Evolutionary conservation across 2,888 invertebrate species (phyloP), one percentile per base, ranked within the genome.

Genomic region (Standfussiana lucernea): DNA sequence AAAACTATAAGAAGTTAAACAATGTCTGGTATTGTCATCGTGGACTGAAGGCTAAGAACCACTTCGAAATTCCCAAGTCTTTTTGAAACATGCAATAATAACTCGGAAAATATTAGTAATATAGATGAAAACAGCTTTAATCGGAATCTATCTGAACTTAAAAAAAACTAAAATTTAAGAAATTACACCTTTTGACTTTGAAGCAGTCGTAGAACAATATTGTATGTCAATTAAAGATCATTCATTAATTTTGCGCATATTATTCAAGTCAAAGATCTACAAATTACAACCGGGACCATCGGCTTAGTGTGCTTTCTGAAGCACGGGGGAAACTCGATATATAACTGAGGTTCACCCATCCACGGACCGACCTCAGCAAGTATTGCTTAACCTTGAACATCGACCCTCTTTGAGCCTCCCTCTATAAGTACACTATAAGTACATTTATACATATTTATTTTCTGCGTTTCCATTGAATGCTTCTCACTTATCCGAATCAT

Each of bases 121-220:
- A 28, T 56, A 3, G 7, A 24, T 56, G 28, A 50, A 24, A 50
- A 45, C 5, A 47, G 2, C 21, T 47, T 47, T 47, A 47, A 47
- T 21, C 21, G 8, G 0, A 45, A 50, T 24, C 24, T 50, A n/a
- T 53, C 11, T 1, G 11, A n/a, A 11, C 4, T n/a, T 1, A 53
- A n/a, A n/a, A n/a, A 47, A 21, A 15, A 0, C 4, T 1, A 10
- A 11, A n/a, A 10, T 11, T n/a, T 0, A 1, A 50, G 3, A 3
- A 50, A 24, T 11, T 11, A 24, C 6, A 10, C 8, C 10, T 10
- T 11, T 50, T 3, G 24, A 11, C 50, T 24, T 50, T 50, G 50
- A 24, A 24, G 1, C 24, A 24, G 3, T 50, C 10, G 3, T 24
- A 24, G 24, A 50, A 50, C 47, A 21, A 21, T 24, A 10, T 50